Evolutionary conservation across 1,140 invertebrate genomes (phyloP).

Genomic region (Leptoteleia sp.): DNA sequence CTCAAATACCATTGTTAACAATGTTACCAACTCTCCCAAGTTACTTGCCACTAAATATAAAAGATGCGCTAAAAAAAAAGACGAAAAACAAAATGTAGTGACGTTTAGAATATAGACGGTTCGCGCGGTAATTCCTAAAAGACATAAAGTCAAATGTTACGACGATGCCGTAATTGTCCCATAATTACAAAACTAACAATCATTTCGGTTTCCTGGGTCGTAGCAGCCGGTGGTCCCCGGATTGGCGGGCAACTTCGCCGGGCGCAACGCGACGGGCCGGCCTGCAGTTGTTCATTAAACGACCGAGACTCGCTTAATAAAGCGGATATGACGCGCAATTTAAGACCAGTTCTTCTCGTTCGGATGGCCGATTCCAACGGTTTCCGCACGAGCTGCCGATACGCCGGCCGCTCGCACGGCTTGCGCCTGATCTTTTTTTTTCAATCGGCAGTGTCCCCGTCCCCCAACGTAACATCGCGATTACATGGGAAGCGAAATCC

Average conservation of each 20-base stretch:
- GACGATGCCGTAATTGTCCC: slow-evolving; percentile 24
- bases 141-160: slow-evolving; percentile 29
- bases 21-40: too few relatives aligned
- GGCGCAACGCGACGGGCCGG: slow-evolving; percentile 15
- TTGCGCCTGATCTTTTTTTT: slow-evolving; percentile 60
- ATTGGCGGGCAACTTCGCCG: slow-evolving; percentile 13
- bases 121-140: slow-evolving; percentile 14
- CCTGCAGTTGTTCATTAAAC: slow-evolving; percentile 49
- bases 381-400: slow-evolving; percentile 70
- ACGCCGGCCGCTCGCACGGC: slow-evolving; percentile 33
- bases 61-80: slow-evolving; percentile 1
- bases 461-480: slow-evolving; percentile 72
- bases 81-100: too few relatives aligned
- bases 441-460: slow-evolving; percentile 53
- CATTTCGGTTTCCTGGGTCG: slow-evolving; percentile 27
- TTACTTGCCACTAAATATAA: too few relatives aligned
- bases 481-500: slow-evolving; percentile 73
- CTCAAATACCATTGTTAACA: too few relatives aligned
- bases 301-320: slow-evolving; percentile 64
- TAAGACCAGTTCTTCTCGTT: slow-evolving; percentile 70
- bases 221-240: slow-evolving; percentile 48
- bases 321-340: slow-evolving; percentile 68
- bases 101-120: too few relatives aligned
- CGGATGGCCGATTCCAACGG: slow-evolving; percentile 29
- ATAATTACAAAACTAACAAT: slow-evolving; percentile 26